phyloP scores from a whole-genome alignment of 2,888 invertebrate species.

The Idaea straminata region DNA sequence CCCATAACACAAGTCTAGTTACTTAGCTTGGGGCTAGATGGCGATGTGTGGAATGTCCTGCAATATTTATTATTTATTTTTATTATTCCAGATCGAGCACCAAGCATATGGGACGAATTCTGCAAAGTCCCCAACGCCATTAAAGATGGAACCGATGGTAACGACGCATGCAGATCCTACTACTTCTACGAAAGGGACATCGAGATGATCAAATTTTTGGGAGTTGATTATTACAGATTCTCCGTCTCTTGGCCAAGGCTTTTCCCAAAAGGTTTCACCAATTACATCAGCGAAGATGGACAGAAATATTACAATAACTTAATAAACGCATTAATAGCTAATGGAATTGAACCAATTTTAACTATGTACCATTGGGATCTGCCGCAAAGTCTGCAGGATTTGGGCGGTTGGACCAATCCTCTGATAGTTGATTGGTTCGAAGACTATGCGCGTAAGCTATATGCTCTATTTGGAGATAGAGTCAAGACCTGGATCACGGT shows the following conservation, averaged over 20 bases:
- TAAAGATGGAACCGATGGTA: constrained; percentile 75
- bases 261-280: constrained; percentile 78
- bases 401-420: constrained; percentile 79
- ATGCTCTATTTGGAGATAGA: constrained; percentile 67
- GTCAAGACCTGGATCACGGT: constrained; percentile 81
- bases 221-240: constrained; percentile 77
- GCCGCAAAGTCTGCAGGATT: constrained; percentile 75
- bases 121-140: constrained; percentile 72
- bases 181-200: constrained; percentile 80
- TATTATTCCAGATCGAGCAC: constrained; percentile 66
- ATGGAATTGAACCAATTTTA: constrained; percentile 81
- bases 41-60: background rate
- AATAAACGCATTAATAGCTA: constrained; percentile 79
- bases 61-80: background rate
- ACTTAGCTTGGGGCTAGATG: no score
- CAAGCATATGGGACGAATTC: constrained; percentile 82
- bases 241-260: constrained; percentile 84
- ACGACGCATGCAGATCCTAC: constrained; percentile 81
- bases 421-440: constrained; percentile 69
- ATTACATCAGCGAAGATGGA: constrained; percentile 79
- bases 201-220: constrained; percentile 62
- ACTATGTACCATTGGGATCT: constrained; percentile 81
- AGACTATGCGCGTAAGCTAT: constrained; percentile 71
- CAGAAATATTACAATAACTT: constrained; percentile 83
- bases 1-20: no score